Conservation (phyloP, 2,797 vertebrate genomes). For the Austrolebias charrua region DNA sequence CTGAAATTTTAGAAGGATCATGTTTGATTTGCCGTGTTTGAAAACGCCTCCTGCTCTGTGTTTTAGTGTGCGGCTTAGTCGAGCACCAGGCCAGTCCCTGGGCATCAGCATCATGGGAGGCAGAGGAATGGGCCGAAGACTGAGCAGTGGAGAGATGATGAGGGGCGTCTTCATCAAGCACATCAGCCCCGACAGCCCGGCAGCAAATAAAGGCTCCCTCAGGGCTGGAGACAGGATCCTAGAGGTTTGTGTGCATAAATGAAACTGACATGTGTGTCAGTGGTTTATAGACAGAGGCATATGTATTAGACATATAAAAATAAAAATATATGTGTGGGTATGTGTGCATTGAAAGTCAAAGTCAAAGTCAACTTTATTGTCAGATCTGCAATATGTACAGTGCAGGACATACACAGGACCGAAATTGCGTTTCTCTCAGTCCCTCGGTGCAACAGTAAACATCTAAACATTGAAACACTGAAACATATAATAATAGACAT, state of each 20-base stretch:
- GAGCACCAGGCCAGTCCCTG: constrained; percentile 87
- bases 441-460: no score
- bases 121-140: constrained; percentile 92
- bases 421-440: no score
- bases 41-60: constrained; percentile 33
- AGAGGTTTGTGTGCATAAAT: constrained; percentile 75
- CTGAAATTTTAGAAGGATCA: constrained; percentile 9
- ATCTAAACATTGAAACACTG: no score
- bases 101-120: constrained; percentile 98
- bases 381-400: no score
- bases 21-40: no score
- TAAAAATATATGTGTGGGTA: not conserved
- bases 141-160: constrained; percentile 94
- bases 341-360: no score
- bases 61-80: constrained; percentile 86
- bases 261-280: constrained; percentile 16
- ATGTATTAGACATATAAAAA: constrained; percentile 12
- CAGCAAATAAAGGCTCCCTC: constrained; percentile 87
- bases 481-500: no score
- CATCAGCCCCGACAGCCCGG: constrained; percentile 91
- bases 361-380: no score
- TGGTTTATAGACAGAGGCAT: constrained; percentile 19
- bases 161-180: constrained; percentile 98
- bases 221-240: constrained; percentile 93
- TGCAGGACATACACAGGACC: no score